Percentiles rank a stretch among this genome's conserved stretches.
Conservation (phyloP, 2,888 invertebrate species). For the Lepidonotus clava region DNA sequence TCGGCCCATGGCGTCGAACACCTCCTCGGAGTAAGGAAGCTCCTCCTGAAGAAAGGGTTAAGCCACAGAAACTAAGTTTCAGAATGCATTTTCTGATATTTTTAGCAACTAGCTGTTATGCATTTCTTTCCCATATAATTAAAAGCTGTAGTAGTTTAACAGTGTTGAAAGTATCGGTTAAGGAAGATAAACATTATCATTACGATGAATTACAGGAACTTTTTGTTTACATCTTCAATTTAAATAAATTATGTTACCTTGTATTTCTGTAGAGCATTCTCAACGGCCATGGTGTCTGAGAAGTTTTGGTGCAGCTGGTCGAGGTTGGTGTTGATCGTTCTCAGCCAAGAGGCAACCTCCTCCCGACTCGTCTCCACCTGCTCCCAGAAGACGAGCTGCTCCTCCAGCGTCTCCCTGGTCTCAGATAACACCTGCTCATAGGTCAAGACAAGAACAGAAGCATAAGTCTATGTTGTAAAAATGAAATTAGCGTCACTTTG, state of each 20-base stretch:
- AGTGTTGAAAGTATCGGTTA: no score
- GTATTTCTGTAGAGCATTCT: constrained; percentile 89
- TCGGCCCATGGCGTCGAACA: constrained; percentile 88
- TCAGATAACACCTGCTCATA: constrained; percentile 57
- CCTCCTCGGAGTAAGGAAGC: constrained; percentile 88
- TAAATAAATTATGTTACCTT: constrained; percentile 83
- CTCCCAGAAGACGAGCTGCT: constrained; percentile 94
- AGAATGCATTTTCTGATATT: no score
- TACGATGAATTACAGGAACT: neutral
- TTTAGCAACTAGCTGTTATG: no score
- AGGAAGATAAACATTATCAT: no score
- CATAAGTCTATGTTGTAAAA: no score
- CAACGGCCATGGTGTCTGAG: constrained; percentile 90
- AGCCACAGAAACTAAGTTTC: no score
- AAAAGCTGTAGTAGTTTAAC: no score
- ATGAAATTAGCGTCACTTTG: no score
- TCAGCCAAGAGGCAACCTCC: constrained; percentile 91
- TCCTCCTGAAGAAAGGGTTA: constrained; percentile 83
- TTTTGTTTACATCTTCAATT: neutral
- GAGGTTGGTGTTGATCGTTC: constrained; percentile 89
- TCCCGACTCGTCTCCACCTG: constrained; percentile 93
- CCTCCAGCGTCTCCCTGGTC: constrained; percentile 82
- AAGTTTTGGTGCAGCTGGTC: constrained; percentile 88
- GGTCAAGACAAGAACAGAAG: no score
- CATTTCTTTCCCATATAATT: no score